Percentiles rank a stretch among this genome's conserved stretches.
Evolutionary conservation across 2,888 invertebrate species (phyloP).

Genomic region (Orthosia gothica): DNA sequence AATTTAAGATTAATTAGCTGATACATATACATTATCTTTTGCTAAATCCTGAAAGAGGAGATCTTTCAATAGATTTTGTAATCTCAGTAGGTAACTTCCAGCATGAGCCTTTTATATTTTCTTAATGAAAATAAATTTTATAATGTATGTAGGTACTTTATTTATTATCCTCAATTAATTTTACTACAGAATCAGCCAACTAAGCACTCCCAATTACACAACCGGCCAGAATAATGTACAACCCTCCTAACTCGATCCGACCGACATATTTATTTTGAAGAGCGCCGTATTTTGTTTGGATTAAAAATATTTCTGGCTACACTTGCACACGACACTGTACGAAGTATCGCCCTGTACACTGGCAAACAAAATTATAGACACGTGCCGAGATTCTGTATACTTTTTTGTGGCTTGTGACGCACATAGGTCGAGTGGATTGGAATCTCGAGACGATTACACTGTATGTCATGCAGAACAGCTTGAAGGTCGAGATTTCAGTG

Average conservation of each 20-base stretch:
- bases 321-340: constrained; percentile 90
- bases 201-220: constrained; percentile 15
- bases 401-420: constrained; percentile 67
- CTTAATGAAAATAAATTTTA: too few relatives aligned
- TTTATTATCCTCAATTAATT: constrained; percentile 9
- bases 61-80: neutral
- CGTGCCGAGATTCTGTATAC: constrained; percentile 56
- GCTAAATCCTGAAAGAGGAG: neutral
- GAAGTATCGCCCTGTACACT: constrained; percentile 73
- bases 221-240: constrained; percentile 66
- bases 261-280: constrained; percentile 90
- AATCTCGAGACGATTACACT: constrained; percentile 47
- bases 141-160: neutral
- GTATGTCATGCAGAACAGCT: constrained; percentile 43
- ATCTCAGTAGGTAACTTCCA: neutral
- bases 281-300: constrained; percentile 88
- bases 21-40: neutral
- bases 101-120: neutral
- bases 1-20: neutral
- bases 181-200: neutral
- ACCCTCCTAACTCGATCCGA: constrained; percentile 74
- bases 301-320: constrained; percentile 90
- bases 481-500: constrained; percentile 34
- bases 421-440: constrained; percentile 51
- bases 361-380: constrained; percentile 65